Conservation (phyloP, 2,797 vertebrate genomes). For the Catharus ustulatus region DNA sequence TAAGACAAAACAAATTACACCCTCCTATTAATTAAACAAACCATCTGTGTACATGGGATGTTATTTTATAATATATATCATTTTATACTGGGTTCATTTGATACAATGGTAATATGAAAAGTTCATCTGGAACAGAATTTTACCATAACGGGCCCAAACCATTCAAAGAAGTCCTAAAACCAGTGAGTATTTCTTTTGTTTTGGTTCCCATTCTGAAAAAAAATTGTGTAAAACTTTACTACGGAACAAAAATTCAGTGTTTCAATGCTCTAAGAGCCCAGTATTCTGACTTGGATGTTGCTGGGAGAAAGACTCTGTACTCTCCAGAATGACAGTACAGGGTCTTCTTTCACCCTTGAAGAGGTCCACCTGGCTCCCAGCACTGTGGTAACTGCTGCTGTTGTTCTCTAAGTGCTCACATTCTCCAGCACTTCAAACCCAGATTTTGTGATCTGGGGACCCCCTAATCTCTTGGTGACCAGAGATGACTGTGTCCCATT, state of each 20-base stretch:
- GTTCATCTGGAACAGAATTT: background rate
- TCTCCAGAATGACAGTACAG: background rate
- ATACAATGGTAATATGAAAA: background rate
- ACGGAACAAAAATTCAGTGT: background rate
- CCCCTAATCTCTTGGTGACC: background rate
- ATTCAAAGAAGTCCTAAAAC: background rate
- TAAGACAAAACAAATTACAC: background rate
- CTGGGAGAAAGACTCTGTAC: background rate
- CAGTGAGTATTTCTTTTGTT: background rate
- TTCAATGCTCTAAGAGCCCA: background rate
- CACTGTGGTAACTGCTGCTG: background rate
- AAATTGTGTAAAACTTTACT: background rate
- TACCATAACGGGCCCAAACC: background rate
- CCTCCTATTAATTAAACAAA: background rate
- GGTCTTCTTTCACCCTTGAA: background rate
- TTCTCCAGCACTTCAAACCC: background rate
- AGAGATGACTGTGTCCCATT: background rate
- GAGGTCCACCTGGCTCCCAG: background rate
- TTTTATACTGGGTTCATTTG: background rate
- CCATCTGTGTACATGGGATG: background rate
- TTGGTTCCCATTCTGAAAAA: background rate
- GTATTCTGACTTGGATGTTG: background rate
- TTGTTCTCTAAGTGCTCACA: background rate
- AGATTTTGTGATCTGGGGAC: background rate
- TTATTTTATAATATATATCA: background rate